A percentile compares a stretch with the other conserved stretches of the same genome.
Evolutionary conservation across 2,888 invertebrate species (phyloP).

Genomic region (Tipula helvola): DNA sequence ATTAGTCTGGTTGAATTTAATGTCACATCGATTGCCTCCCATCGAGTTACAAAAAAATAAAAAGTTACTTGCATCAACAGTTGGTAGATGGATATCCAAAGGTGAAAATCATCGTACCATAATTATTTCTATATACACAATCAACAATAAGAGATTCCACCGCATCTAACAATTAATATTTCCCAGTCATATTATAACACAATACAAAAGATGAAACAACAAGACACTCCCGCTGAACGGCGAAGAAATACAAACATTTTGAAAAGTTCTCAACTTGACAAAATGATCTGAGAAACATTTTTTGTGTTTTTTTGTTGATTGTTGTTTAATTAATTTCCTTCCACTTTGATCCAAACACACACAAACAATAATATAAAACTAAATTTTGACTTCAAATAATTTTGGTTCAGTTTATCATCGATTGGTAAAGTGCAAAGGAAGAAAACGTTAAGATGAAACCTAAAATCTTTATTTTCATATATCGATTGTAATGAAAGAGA

Average conservation of each 20-base stretch:
- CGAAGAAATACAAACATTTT: background rate
- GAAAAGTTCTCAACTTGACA: background rate
- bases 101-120: background rate
- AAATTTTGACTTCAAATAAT: background rate
- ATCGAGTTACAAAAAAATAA: background rate
- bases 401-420: background rate
- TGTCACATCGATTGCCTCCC: background rate
- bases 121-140: background rate
- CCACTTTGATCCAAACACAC: background rate
- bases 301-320: background rate
- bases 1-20: background rate
- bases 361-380: background rate
- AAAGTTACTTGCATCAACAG: background rate
- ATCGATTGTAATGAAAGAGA: constrained; percentile 6
- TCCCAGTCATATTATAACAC: background rate
- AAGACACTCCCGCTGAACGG: background rate
- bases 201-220: background rate
- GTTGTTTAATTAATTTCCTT: background rate
- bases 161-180: background rate
- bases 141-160: background rate
- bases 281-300: background rate
- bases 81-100: background rate
- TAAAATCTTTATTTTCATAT: background rate
- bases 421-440: background rate
- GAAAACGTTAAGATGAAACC: background rate